A percentile compares a stretch with the other conserved stretches of the same genome.
These are phyloP conservation scores for Perca schrenkii DNA, from an alignment of 2,113 vertebrate genomes.

Conservation along the genomic window DNA sequence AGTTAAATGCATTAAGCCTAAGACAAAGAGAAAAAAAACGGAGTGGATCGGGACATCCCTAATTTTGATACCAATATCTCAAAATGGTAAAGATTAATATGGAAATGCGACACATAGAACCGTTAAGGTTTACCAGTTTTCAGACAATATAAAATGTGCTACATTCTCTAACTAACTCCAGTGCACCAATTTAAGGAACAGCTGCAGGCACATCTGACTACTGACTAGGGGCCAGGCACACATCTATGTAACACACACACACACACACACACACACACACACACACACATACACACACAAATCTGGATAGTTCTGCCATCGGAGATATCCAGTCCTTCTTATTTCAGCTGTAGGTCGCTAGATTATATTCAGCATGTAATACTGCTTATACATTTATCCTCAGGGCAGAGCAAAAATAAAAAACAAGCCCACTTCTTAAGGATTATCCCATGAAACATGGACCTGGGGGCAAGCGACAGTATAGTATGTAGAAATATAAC, in stretches of 20 bases:
- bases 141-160: not conserved
- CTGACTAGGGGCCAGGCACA: slow-evolving; percentile 41
- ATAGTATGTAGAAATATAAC: slow-evolving; percentile 36
- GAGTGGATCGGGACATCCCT: too few relatives aligned
- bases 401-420: slow-evolving; percentile 18
- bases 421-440: slow-evolving; percentile 42
- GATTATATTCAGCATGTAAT: slow-evolving; percentile 59
- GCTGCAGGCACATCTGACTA: slow-evolving; percentile 59
- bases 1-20: too few relatives aligned
- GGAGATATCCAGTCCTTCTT: slow-evolving; percentile 9
- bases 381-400: slow-evolving; percentile 47
- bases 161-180: slow-evolving; percentile 13
- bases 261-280: slow-evolving; percentile 18
- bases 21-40: too few relatives aligned
- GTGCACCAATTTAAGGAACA: slow-evolving; percentile 49
- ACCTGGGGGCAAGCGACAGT: slow-evolving; percentile 19
- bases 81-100: not conserved
- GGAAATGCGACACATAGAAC: not conserved
- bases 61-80: not conserved
- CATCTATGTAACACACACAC: slow-evolving; percentile 24
- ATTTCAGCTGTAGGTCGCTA: slow-evolving; percentile 37
- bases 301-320: slow-evolving; percentile 8
- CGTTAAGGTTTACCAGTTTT: not conserved
- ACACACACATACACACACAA: slow-evolving; percentile 6
- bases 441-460: slow-evolving; percentile 62